Base-by-base conservation (phyloP, 2,797 vertebrate genomes). In the Cynodonichthys magdalenae region DNA sequence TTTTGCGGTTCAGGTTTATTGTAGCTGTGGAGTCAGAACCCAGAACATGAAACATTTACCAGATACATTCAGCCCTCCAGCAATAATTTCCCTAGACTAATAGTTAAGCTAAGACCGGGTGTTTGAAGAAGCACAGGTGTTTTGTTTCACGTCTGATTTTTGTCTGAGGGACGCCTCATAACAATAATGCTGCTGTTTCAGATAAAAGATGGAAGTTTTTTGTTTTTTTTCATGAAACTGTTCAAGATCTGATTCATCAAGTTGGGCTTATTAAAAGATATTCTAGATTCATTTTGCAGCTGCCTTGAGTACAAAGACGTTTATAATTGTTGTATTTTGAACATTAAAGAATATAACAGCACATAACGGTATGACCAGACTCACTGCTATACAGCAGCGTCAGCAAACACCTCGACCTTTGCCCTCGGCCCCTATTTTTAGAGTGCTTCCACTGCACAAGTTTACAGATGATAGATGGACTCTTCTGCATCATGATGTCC, bases 1-100 rank as follows among this genome's bases (percentile, higher is more conserved):
- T 77, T 82, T 75, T 77, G 87, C 87, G 77, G 80, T 80, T 72
- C 2, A 46, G 67, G 57, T 82, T 83, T 59, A 80, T 84, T 73
- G 81, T 79, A 81, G 75, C 74, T 69, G 70, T 19, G 59, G 75
- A 68, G 75, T 39, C 12, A 69, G 41, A 57, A 52, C 54, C 69
- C 76, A 82, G 41, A 63, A 67, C 51, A 71, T 47, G 27, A 29
- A 8, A 64, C 62, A 18, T 66, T 69, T 48, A 69, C 59, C 54
- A 2, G 65, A 60, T 50, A 45, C 42, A 48, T 27, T 6, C 47
- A 47, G 53, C 62, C 59, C 50, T 59, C 49, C 49, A 44, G 53
- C 49, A 61, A 64, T 31, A n/a, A 42, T 74, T 67, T 64, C 59
- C 60, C 59, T 24, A 8, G 47, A 58, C 29, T 41, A 36, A 41